Base-by-base conservation (phyloP, 2,113 vertebrate species). In the Neopipo cinnamomea region DNA sequence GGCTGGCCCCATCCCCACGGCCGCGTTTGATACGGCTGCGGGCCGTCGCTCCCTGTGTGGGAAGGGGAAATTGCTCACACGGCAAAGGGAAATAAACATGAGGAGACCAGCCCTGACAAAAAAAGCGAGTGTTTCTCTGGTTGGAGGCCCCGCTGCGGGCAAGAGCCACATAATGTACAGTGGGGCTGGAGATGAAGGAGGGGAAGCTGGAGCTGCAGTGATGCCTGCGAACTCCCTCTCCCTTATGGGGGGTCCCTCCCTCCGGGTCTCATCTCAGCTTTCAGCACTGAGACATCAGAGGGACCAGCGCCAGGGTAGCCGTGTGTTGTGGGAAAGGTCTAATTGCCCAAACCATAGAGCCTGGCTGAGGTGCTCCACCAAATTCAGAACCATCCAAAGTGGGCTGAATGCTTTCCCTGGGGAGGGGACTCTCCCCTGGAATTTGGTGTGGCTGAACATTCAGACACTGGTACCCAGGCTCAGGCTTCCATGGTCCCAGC, bases 1-100 rank as follows among this genome's bases (percentile, higher is more conserved):
- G 37, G 55, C 65, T 55, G 89, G 94, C 90, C 85, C 66, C 85
- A 65, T 85, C 95, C 88, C 86, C 62, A n/a, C n/a, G 50, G 88
- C 93, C 80, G 6, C 10, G 28, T 72, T 82, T 56, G 85, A 66
- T 88, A 87, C n/a, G 22, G 88, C 92, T 39, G 39, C 12, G 25
- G 67, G 93, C 93, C 9, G 11, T 24, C 12, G 28, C 55, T 76
- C 46, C 66, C 85, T 72, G 88, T 41, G 72, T 84, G 92, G 96
- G 96, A 96, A 91, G 88, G 89, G 89, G 93, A 87, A 94, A 93
- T 93, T 62, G 70, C 90, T 95, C 77, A 5, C 41, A 41, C 50
- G 16, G 79, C 67, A 90, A 95, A 92, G 83, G 94, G 94, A 95
- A 95, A 96, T 93, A 95, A 95, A 95, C 93, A 91, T 23, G 68